phyloP scores from a whole-genome alignment of 2,888 invertebrate genomes.

The Sarcophaga caerulescens region DNA sequence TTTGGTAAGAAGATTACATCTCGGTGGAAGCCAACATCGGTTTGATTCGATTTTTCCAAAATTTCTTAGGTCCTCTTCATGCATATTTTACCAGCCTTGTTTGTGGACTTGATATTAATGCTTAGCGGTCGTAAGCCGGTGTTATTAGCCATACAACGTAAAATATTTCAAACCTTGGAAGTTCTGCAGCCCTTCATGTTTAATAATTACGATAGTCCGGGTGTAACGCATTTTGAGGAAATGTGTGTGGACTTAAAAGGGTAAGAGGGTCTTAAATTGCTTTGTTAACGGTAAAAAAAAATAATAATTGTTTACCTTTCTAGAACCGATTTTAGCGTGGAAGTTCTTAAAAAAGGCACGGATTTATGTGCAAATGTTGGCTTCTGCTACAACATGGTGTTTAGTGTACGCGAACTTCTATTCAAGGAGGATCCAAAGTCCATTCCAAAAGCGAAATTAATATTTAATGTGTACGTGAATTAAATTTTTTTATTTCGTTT shows the following conservation, averaged over 20 bases:
- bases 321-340: background rate
- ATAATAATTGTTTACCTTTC: background rate
- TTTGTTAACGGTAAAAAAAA: background rate
- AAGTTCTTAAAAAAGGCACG: background rate
- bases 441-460: constrained; percentile 62
- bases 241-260: constrained; percentile 31
- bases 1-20: constrained; percentile 47
- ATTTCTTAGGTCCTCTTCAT: constrained; percentile 69
- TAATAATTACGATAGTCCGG: constrained; percentile 73
- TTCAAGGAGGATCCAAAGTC: constrained; percentile 72
- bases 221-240: constrained; percentile 65
- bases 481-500: constrained; percentile 82
- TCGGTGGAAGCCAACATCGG: background rate
- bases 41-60: background rate
- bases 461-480: constrained; percentile 71
- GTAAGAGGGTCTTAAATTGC: background rate
- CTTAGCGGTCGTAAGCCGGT: constrained; percentile 71
- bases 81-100: constrained; percentile 74
- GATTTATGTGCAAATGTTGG: constrained; percentile 6
- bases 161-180: constrained; percentile 71
- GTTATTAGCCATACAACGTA: constrained; percentile 73
- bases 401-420: constrained; percentile 71
- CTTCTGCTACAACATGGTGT: constrained; percentile 67
- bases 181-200: constrained; percentile 76
- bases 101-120: constrained; percentile 71